These are phyloP conservation scores for Sminthurides bifidus DNA, from an alignment of 1,140 invertebrate species.

Conservation along the genomic window DNA sequence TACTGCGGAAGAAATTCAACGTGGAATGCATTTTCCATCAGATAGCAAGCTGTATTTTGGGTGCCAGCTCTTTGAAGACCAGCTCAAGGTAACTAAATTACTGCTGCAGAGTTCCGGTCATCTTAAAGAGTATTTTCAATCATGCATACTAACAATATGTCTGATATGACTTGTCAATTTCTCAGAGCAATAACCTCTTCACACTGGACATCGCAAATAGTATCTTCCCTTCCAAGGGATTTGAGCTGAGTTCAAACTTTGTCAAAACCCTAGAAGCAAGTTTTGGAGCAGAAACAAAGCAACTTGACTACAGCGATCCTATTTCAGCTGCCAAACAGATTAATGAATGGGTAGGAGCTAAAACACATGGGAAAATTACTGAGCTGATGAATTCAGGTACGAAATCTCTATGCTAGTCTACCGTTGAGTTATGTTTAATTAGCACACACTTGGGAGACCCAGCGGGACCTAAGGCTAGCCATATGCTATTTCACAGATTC, in stretches of 20 bases:
- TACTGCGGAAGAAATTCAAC: conserved; percentile 15
- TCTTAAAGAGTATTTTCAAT: background rate
- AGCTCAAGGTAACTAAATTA: too few species aligned
- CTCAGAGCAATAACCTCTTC: conserved; percentile 34
- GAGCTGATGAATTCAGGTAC: conserved; percentile 46
- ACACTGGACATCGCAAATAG: conserved; percentile 51
- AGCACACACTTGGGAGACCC: background rate
- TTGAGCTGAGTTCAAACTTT: conserved; percentile 42
- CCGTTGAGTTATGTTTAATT: too few species aligned
- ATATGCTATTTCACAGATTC: conserved; percentile 1
- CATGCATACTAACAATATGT: too few species aligned
- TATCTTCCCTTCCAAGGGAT: conserved; percentile 45
- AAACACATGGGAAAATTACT: conserved; percentile 60
- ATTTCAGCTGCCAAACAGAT: conserved; percentile 43
- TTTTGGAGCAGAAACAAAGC: conserved; percentile 44
- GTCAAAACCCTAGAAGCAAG: conserved; percentile 37
- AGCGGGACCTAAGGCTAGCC: background rate
- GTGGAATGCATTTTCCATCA: too few species aligned
- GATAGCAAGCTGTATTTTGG: too few species aligned
- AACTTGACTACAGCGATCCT: conserved; percentile 42
- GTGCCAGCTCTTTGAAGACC: too few species aligned
- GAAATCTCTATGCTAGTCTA: background rate
- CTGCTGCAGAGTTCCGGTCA: too few species aligned
- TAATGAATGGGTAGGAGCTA: conserved; percentile 56
- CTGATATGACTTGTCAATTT: too few species aligned